Evolutionary conservation across 2,888 invertebrate genomes (phyloP), one percentile per base, ranked within the genome.

Genomic region (Brachylomia viminalis): DNA sequence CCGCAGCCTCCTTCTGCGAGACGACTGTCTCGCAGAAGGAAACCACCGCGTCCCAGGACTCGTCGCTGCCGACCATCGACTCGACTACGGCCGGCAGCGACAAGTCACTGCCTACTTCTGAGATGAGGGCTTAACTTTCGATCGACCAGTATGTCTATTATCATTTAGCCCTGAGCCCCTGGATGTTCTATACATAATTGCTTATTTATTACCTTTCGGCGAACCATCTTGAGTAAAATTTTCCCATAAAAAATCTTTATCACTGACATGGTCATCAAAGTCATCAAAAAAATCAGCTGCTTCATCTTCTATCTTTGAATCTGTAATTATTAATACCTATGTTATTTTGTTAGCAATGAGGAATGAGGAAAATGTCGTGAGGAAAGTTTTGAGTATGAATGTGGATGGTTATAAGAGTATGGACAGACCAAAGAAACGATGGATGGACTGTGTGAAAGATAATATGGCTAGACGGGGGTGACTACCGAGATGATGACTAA

Each of bases 211-310:
- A 85, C 83, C 86, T 79, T 72, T 74, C 4, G 52, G 38, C 2
- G 30, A 13, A 3, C 7, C n/a, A 11, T 58, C 42, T 6, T 49
- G n/a, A 54, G 45, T 77, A 45, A 68, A 74, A 52, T 79, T 67
- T 0, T 80, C 80, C 83, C 77, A 84, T 1, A n/a, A 3, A 20
- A 80, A 71, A 30, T 85, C 80, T 62, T 64, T 76, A 49, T 81
- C 82, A 65, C 68, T 76, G 10, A 76, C 42, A 33, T 72, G 38
- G 62, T 79, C 80, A 11, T 79, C 76, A 74, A 74, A 77, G 5
- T 79, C 80, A 4, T 86, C 78, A 23, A 64, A 56, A 27, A 73
- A 45, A 52, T 62, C 49, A 27, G 42, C 27, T 1, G 56, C 80
- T 59, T 75, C 80, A n/a, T 75, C 64, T 75, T 72, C 80, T 13